Base-by-base conservation (phyloP, 2,888 invertebrate genomes). In the Mamestra brassicae region DNA sequence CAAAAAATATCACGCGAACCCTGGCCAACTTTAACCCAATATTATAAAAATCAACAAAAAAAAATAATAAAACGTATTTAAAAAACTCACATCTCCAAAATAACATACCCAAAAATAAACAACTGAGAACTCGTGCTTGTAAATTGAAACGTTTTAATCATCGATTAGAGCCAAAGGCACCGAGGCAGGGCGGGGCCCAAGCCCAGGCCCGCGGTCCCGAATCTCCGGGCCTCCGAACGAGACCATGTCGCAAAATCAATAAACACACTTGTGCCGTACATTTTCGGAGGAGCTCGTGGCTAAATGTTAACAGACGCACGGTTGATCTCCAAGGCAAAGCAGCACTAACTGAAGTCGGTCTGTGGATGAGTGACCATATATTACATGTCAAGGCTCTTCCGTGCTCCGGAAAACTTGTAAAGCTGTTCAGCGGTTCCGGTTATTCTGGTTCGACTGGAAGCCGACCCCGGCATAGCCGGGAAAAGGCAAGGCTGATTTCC, bases 201-300 rank as follows among this genome's bases (percentile, higher is more conserved):
- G 64, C 74, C 65, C 79, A 63, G 77, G 77, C 64, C 74, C 55
- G 26, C 26, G 75, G 80, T 76, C 75, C 69, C 73, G 68, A 58
- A 81, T 67, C 78, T 76, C 76, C 82, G 78, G 78, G 82, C 52
- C 60, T 62, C 68, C 38, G 62, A 73, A 68, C 66, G 76, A 72
- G 65, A 80, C 78, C 76, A 80, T 78, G 78, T 81, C 82, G 74
- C 65, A 78, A 86, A 89, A 90, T 90, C 90, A 85, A 90, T 90
- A 90, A 87, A 87, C 85, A 89, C 67, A 78, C 76, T 81, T 67
- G 62, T 57, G 81, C 58, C 55, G 66, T 52, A 76, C 57, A 81
- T 76, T 73, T 81, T 26, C 13, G 45, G 45, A 42, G 42, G n/a
- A 45, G 13, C 45, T 3, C 7, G 13, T 8, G 62, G 7, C n/a